phyloP scores from a whole-genome alignment of 2,888 invertebrate genomes.

The Zelleria hepariella region DNA sequence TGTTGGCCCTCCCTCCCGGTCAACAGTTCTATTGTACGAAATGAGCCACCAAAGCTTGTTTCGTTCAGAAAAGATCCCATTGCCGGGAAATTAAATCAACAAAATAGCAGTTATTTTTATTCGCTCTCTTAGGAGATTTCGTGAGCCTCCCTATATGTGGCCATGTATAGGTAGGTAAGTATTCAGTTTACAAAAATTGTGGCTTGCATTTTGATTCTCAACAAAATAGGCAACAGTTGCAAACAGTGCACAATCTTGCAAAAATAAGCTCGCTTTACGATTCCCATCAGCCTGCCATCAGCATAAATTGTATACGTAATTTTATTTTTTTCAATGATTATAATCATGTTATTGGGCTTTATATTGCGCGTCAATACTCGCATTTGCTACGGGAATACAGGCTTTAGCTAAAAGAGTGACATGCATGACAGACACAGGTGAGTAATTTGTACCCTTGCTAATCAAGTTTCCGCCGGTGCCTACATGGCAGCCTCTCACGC shows the following conservation, averaged over 20 bases:
- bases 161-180: too few relatives aligned
- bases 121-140: background rate
- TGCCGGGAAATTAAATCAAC: background rate
- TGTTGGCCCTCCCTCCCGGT: slow-evolving; percentile 8
- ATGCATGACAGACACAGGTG: background rate
- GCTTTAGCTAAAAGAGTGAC: background rate
- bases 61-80: background rate
- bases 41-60: background rate
- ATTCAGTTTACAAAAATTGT: too few relatives aligned
- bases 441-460: background rate
- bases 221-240: too few relatives aligned
- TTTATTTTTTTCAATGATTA: too few relatives aligned
- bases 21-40: slow-evolving; percentile 8
- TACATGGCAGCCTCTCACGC: background rate
- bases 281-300: too few relatives aligned
- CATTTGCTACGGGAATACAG: background rate
- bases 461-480: background rate
- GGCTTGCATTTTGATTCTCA: too few relatives aligned
- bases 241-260: too few relatives aligned
- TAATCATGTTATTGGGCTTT: too few relatives aligned
- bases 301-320: too few relatives aligned
- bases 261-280: too few relatives aligned
- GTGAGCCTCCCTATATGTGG: background rate
- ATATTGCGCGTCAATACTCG: too few relatives aligned
- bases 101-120: background rate